Evolutionary conservation across 1,140 invertebrate species (phyloP).

Genomic region (Glomeris maerens): DNA sequence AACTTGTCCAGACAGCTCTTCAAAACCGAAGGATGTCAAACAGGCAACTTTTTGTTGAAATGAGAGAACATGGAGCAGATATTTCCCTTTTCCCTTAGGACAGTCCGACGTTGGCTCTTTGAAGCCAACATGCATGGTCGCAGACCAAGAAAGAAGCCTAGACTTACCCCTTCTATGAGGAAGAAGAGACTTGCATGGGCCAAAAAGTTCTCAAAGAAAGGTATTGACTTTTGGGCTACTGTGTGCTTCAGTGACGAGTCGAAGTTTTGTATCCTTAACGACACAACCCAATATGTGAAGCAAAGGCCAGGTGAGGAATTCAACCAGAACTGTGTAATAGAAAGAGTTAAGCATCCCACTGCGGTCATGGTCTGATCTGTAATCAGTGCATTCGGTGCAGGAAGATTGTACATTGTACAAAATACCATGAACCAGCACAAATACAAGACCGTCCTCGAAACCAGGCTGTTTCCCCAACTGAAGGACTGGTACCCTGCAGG

Average conservation of each 20-base stretch:
- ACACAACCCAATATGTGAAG: neutral
- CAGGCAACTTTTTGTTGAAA: no score
- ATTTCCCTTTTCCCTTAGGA: neutral
- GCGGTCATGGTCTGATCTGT: constrained; percentile 18
- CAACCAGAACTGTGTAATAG: neutral
- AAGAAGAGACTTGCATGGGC: neutral
- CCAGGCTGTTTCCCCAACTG: constrained; percentile 15
- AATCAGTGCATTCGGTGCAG: constrained; percentile 14
- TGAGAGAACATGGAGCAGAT: no score
- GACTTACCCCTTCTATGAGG: neutral
- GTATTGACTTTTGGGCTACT: no score
- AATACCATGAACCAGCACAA: constrained; percentile 19
- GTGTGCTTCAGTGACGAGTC: neutral
- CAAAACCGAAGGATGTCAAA: no score
- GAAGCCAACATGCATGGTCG: neutral
- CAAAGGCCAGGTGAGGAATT: neutral
- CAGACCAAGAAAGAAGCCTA: neutral
- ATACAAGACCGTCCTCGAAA: constrained; percentile 16
- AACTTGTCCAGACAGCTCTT: no score
- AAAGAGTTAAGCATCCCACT: neutral
- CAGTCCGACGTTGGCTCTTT: neutral
- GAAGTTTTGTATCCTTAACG: neutral
- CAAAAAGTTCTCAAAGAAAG: neutral
- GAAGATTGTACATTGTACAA: constrained; percentile 18
- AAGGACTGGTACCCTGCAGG: constrained; percentile 11